Conservation (phyloP, 2,888 invertebrate species). For the Nemapogon koenigi region DNA sequence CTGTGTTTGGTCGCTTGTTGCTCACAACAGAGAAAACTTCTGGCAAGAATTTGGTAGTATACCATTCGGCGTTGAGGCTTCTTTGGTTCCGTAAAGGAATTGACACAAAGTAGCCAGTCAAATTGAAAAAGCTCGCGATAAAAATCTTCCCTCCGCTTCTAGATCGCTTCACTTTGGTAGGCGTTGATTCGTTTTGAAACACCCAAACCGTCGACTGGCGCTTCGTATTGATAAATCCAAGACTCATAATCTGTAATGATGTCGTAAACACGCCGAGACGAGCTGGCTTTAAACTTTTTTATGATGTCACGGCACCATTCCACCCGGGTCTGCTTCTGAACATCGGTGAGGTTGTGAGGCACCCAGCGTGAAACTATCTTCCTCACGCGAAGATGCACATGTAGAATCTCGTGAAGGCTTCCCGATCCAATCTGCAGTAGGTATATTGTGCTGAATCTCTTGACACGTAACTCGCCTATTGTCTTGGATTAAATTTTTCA, state of each 20-base stretch:
- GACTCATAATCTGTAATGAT: not conserved
- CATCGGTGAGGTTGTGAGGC: not conserved
- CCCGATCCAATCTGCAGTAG: not conserved
- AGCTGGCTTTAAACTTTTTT: slow-evolving; percentile 2
- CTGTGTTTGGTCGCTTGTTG: slow-evolving; percentile 1
- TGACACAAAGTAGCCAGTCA: slow-evolving; percentile 34
- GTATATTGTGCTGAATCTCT: not conserved
- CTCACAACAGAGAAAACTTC: slow-evolving; percentile 1
- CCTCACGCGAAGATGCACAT: not conserved
- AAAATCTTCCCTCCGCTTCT: not conserved
- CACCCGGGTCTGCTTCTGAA: slow-evolving; percentile 8
- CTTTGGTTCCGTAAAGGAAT: not conserved
- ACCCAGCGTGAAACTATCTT: not conserved
- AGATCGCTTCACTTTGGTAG: not conserved
- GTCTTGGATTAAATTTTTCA: slow-evolving; percentile 8
- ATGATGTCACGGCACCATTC: slow-evolving; percentile 9
- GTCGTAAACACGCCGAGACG: not conserved
- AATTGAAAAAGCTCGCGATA: slow-evolving; percentile 28
- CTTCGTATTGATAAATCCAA: not conserved
- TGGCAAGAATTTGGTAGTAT: not conserved
- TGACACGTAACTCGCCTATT: not conserved
- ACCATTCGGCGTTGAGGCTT: not conserved
- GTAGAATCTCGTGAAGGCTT: not conserved
- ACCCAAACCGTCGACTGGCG: not conserved
- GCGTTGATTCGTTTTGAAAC: not conserved